Evolutionary conservation across 2,113 vertebrate genomes (phyloP).

Genomic region (Brachyhypopomus gauderio): DNA sequence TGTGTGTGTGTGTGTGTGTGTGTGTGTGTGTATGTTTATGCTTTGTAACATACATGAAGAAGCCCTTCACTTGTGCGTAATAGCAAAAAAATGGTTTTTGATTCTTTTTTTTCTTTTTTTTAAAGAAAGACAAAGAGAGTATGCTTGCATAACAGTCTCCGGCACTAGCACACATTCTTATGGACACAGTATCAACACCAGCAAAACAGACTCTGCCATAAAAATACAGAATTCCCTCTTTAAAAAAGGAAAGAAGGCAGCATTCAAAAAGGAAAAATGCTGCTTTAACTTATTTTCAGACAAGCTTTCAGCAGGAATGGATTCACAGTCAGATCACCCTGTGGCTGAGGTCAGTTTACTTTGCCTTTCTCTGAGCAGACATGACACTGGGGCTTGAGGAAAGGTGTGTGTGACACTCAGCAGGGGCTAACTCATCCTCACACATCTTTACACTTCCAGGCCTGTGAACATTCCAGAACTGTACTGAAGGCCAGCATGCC

Average conservation of each 20-base stretch:
- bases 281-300: constrained; percentile 48
- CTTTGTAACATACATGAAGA: not conserved
- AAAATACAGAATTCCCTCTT: constrained; percentile 67
- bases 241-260: constrained; percentile 66
- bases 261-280: constrained; percentile 61
- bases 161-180: constrained; percentile 55
- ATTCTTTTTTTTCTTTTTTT: not conserved
- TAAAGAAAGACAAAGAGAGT: constrained; percentile 32
- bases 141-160: constrained; percentile 52
- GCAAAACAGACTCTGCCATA: constrained; percentile 59
- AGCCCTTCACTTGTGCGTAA: not conserved
- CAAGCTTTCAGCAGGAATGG: constrained; percentile 42
- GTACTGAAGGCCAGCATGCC: not conserved
- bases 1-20: too few species aligned
- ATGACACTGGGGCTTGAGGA: not conserved
- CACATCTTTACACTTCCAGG: constrained; percentile 8
- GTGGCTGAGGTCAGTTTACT: constrained; percentile 18
- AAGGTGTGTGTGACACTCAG: constrained; percentile 6
- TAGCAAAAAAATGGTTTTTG: not conserved
- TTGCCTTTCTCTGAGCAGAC: constrained; percentile 14
- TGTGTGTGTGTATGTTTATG: too few species aligned
- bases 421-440: constrained; percentile 14
- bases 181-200: constrained; percentile 49
- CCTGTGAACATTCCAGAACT: constrained; percentile 5
- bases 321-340: constrained; percentile 22